These are phyloP conservation scores for Spilosoma lubricipeda DNA, from an alignment of 2,888 invertebrate genomes.

Conservation along the genomic window DNA sequence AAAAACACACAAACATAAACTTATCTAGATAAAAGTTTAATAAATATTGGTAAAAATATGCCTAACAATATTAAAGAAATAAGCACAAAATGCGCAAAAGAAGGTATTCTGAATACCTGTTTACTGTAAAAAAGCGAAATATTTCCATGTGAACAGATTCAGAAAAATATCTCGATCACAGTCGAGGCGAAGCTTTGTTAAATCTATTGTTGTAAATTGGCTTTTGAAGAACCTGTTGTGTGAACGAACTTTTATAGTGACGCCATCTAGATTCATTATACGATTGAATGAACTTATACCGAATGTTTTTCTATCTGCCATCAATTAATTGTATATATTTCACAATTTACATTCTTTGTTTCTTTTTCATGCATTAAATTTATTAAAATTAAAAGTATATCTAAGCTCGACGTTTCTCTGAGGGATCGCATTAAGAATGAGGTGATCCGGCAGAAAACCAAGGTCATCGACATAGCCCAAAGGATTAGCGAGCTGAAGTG, in stretches of 20 bases:
- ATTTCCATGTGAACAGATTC: slow-evolving; percentile 26
- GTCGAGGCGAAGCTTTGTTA: slow-evolving; percentile 36
- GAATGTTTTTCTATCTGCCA: no score
- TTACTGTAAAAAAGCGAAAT: slow-evolving; percentile 40
- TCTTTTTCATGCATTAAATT: no score
- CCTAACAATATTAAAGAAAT: background rate
- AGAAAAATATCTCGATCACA: slow-evolving; percentile 36
- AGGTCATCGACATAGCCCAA: no score
- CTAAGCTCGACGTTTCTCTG: no score
- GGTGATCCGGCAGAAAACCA: no score
- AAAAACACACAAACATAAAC: background rate
- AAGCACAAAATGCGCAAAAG: background rate
- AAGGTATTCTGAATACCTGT: slow-evolving; percentile 23
- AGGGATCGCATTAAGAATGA: no score
- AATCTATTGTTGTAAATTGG: slow-evolving; percentile 31
- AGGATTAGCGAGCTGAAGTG: no score
- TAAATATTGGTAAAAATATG: background rate
- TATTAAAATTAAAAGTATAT: no score
- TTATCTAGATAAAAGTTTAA: background rate
- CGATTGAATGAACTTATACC: background rate
- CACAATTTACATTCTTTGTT: no score
- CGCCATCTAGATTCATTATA: background rate
- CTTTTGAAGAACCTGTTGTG: background rate
- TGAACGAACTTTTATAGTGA: background rate
- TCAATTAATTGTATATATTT: no score